These are phyloP conservation scores for Chrosomus eos DNA, from an alignment of 2,797 vertebrate species.

Conservation along the genomic window DNA sequence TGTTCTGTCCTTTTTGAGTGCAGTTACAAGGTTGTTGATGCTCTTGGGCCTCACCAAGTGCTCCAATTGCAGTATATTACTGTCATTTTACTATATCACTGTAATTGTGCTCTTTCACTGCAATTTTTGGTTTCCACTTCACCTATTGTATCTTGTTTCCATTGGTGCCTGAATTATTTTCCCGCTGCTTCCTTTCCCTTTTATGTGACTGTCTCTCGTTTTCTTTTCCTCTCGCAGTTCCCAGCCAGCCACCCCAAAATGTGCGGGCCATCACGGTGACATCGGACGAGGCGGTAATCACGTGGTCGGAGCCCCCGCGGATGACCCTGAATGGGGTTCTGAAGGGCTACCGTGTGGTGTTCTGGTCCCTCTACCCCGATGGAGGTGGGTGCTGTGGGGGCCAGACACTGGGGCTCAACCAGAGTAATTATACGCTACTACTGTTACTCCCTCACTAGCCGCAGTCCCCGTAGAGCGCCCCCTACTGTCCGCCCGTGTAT, in stretches of 20 bases:
- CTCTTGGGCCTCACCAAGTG: conserved; percentile 31
- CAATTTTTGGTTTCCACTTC: conserved; percentile 48
- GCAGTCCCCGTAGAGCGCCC: neutral
- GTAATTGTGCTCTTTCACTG: conserved; percentile 44
- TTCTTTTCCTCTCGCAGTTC: conserved; percentile 76
- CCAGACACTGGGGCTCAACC: conserved; percentile 43
- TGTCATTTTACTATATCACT: conserved; percentile 40
- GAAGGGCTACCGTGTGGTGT: conserved; percentile 93
- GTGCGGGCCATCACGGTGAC: conserved; percentile 95
- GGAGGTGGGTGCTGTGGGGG: conserved; percentile 81
- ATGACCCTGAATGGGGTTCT: conserved; percentile 93
- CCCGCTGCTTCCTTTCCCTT: conserved; percentile 5
- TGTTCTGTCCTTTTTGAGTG: conserved; percentile 30
- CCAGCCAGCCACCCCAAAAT: conserved; percentile 95
- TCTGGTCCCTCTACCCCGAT: conserved; percentile 94
- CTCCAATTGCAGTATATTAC: conserved; percentile 47
- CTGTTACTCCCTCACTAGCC: conserved; percentile 29
- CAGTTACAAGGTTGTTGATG: conserved; percentile 47
- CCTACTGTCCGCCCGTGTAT: neutral
- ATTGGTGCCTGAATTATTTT: conserved; percentile 37
- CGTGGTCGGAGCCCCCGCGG: conserved; percentile 93
- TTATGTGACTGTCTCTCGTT: conserved; percentile 30
- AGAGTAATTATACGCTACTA: conserved; percentile 57
- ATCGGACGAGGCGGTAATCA: conserved; percentile 92
- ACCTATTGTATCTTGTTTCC: conserved; percentile 39